Conservation (phyloP, 2,888 invertebrate genomes). For the Caradrina clavipalpis region DNA sequence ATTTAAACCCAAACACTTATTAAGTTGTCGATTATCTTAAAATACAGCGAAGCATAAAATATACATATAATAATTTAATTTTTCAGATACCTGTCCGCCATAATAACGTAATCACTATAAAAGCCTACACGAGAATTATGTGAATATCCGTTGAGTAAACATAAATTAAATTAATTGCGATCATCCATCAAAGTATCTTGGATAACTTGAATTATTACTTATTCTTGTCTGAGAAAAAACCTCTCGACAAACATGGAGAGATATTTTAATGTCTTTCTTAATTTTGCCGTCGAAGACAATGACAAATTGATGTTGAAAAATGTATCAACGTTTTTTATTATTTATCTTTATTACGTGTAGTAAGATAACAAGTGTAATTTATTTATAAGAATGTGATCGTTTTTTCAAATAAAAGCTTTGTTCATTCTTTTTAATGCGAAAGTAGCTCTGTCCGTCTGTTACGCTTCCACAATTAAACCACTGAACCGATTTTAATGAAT, state of each 20-base stretch:
- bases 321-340: conserved; percentile 34
- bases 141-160: conserved; percentile 68
- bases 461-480: not conserved
- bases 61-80: too few species aligned
- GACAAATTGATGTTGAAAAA: conserved; percentile 68
- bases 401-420: conserved; percentile 11
- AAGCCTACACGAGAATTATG: conserved; percentile 59
- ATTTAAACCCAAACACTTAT: too few species aligned
- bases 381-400: not conserved
- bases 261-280: conserved; percentile 75
- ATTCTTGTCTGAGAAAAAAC: conserved; percentile 72
- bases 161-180: conserved; percentile 79
- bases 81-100: conserved; percentile 13
- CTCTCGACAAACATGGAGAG: conserved; percentile 68
- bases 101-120: conserved; percentile 61
- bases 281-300: conserved; percentile 69
- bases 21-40: too few species aligned
- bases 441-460: too few species aligned
- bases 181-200: conserved; percentile 82
- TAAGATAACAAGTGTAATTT: conserved; percentile 10
- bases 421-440: not conserved
- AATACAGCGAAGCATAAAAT: too few species aligned
- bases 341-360: conserved; percentile 23
- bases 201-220: conserved; percentile 72
- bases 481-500: too few species aligned